Conservation (phyloP, 2,888 invertebrate species). For the Liopterus haemorrhoidalis region DNA sequence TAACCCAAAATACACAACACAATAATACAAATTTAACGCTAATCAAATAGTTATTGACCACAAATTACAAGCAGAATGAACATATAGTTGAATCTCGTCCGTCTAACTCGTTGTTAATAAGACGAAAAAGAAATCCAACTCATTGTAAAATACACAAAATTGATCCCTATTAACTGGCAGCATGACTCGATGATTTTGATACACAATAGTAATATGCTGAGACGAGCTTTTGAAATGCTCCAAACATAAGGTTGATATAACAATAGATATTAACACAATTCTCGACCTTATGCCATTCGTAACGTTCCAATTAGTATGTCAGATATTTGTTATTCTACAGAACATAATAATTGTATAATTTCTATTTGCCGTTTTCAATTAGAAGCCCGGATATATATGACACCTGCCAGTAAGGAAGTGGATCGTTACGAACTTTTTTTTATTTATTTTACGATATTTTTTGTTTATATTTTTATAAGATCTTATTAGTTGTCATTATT, state of each 20-base stretch:
- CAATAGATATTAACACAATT: constrained; percentile 34
- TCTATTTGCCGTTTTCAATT: constrained; percentile 40
- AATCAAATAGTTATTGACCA: too few species aligned
- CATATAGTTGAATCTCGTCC: too few species aligned
- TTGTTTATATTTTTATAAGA: too few species aligned
- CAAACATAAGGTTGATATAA: constrained; percentile 34
- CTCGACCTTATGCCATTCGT: constrained; percentile 37
- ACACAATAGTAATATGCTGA: constrained; percentile 36
- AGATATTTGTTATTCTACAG: constrained; percentile 39
- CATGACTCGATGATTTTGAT: constrained; percentile 38
- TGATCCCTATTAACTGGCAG: constrained; percentile 11
- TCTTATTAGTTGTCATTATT: too few species aligned
- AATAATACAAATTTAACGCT: too few species aligned
- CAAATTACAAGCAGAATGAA: too few species aligned
- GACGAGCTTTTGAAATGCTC: too few species aligned
- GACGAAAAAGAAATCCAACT: too few species aligned
- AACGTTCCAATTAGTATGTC: constrained; percentile 42
- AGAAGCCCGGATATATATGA: constrained; percentile 40
- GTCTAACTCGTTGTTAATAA: too few species aligned
- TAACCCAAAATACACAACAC: too few species aligned
- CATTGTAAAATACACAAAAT: too few species aligned
- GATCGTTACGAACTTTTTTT: constrained; percentile 28
- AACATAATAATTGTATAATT: constrained; percentile 41
- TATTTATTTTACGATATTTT: too few species aligned
- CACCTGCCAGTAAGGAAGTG: constrained; percentile 39